Conservation (phyloP, 1,140 invertebrate genomes). For the Cephus cinctus region DNA sequence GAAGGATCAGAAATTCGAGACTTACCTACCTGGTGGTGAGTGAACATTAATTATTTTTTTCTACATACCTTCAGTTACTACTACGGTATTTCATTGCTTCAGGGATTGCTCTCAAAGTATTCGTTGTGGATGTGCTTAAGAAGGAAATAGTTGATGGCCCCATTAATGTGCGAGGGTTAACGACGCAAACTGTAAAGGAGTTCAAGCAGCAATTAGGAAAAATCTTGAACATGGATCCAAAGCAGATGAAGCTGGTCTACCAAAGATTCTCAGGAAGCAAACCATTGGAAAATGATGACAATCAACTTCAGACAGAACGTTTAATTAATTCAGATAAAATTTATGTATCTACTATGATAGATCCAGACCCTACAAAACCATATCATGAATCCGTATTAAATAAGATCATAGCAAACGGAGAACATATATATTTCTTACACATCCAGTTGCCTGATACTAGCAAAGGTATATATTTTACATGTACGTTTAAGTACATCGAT, state of each 20-base stretch:
- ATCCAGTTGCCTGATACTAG: conserved; percentile 62
- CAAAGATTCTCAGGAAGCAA: conserved; percentile 56
- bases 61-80: not conserved
- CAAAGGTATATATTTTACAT: conserved; percentile 47
- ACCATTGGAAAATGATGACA: conserved; percentile 54
- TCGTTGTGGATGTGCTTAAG: conserved; percentile 61
- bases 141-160: conserved; percentile 65
- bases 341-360: conserved; percentile 36
- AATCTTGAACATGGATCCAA: conserved; percentile 51
- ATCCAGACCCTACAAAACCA: conserved; percentile 38
- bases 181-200: conserved; percentile 60
- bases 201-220: conserved; percentile 62
- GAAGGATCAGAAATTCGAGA: conserved; percentile 65
- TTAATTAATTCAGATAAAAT: conserved; percentile 60
- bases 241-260: conserved; percentile 56
- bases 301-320: conserved; percentile 53
- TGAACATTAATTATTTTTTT: conserved; percentile 11
- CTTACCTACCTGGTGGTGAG: conserved; percentile 64
- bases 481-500: no score
- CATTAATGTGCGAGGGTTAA: conserved; percentile 61
- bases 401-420: conserved; percentile 58
- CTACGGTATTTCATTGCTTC: conserved; percentile 11
- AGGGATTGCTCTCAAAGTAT: conserved; percentile 66
- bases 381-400: conserved; percentile 45
- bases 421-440: conserved; percentile 62